These are phyloP conservation scores for Phallusia fumigata DNA, from an alignment of 23 tunicate species.

Conservation along the genomic window DNA sequence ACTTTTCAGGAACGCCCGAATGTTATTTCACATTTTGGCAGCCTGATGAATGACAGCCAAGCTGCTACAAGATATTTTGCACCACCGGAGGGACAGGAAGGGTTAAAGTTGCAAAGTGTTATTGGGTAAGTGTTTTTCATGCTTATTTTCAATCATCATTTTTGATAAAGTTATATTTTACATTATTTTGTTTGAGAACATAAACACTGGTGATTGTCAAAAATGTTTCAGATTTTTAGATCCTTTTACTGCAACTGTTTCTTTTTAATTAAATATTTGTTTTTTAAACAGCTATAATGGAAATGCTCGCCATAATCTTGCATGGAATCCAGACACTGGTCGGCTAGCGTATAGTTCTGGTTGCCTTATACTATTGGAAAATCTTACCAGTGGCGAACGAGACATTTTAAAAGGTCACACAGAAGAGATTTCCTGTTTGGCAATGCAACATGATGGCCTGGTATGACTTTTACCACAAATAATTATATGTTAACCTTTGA, in stretches of 20 bases:
- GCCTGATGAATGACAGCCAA: conserved; percentile 18
- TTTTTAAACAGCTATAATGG: conserved; percentile 71
- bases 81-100: conserved; percentile 69
- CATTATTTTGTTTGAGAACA: too few species aligned
- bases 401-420: conserved; percentile 52
- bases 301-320: conserved; percentile 76
- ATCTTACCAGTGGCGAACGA: conserved; percentile 35
- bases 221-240: too few species aligned
- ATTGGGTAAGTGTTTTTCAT: conserved; percentile 50
- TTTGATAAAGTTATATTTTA: too few species aligned
- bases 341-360: conserved; percentile 80
- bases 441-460: conserved; percentile 86
- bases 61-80: conserved; percentile 50
- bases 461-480: conserved; percentile 19
- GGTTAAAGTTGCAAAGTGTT: conserved; percentile 46
- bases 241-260: too few species aligned
- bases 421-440: conserved; percentile 79
- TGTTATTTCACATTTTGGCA: conserved; percentile 58
- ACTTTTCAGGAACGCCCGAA: conserved; percentile 25
- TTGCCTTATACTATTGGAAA: conserved; percentile 62
- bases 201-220: too few species aligned
- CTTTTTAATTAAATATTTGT: background rate
- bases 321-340: conserved; percentile 84
- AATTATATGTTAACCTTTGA: too few species aligned
- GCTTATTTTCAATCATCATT: too few species aligned